These are phyloP conservation scores for Rhea pennata DNA, from an alignment of 2,113 vertebrate genomes.

Conservation along the genomic window DNA sequence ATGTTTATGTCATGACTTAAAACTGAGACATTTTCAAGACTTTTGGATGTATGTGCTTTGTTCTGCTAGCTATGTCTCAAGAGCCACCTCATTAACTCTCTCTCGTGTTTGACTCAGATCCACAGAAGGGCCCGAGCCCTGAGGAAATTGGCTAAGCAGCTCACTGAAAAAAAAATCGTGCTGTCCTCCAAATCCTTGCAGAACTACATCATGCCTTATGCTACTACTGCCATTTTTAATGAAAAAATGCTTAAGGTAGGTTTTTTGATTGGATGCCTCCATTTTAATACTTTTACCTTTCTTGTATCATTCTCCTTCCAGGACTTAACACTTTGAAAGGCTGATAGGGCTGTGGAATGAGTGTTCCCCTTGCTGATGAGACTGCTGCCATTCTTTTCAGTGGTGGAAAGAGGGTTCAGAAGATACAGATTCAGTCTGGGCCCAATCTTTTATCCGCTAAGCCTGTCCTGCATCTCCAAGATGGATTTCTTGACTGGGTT, in stretches of 20 bases:
- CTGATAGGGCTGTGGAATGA: background rate
- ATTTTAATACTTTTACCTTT: background rate
- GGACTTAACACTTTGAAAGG: background rate
- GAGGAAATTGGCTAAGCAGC: constrained; percentile 90
- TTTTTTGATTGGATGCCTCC: background rate
- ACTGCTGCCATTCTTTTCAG: background rate
- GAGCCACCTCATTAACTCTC: background rate
- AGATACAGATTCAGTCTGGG: background rate
- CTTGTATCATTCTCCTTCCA: background rate
- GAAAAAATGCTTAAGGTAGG: constrained; percentile 94
- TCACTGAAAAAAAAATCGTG: constrained; percentile 83
- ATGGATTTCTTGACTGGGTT: background rate
- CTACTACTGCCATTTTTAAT: constrained; percentile 86
- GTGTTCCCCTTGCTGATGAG: background rate
- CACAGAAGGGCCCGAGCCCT: constrained; percentile 92
- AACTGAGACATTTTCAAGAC: background rate
- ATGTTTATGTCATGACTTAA: background rate
- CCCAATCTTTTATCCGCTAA: background rate
- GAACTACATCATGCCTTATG: constrained; percentile 96
- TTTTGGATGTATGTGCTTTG: background rate
- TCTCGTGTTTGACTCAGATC: constrained; percentile 77
- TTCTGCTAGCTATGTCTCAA: background rate
- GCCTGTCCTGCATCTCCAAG: background rate
- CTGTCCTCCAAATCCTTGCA: constrained; percentile 90
- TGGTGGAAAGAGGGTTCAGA: background rate